Percentiles rank a stretch among this genome's conserved stretches.
Conservation (phyloP, 2,888 invertebrate genomes). For the Phyllotreta striolata region DNA sequence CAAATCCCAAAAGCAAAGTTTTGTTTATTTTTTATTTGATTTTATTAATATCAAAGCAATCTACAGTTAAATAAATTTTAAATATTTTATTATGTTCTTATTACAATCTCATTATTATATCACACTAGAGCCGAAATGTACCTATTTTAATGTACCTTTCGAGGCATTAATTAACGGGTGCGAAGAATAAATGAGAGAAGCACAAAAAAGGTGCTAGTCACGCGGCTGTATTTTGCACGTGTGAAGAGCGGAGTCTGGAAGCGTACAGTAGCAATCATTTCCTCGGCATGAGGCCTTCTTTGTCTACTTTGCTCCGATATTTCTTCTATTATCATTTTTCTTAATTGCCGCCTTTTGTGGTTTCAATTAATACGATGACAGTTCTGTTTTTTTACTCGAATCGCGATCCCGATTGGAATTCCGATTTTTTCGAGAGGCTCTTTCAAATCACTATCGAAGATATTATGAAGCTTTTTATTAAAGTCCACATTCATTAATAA, state of each 20-base stretch:
- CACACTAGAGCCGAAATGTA: neutral
- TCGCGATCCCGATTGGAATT: constrained; percentile 4
- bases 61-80: too few relatives aligned
- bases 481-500: too few relatives aligned
- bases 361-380: constrained; percentile 73
- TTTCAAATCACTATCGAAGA: neutral
- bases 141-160: neutral
- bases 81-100: too few relatives aligned
- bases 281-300: constrained; percentile 53
- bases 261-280: constrained; percentile 59
- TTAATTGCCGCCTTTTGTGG: constrained; percentile 72
- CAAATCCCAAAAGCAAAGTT: too few relatives aligned
- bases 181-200: constrained; percentile 19
- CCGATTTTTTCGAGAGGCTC: neutral
- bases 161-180: constrained; percentile 7
- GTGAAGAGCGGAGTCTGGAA: constrained; percentile 43
- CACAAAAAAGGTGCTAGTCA: constrained; percentile 38
- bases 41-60: too few relatives aligned
- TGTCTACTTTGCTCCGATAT: constrained; percentile 53
- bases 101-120: neutral
- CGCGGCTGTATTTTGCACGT: constrained; percentile 40
- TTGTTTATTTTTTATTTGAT: too few relatives aligned
- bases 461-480: neutral
- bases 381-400: constrained; percentile 63
- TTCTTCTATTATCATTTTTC: constrained; percentile 55